Base-by-base conservation (phyloP, 2,888 invertebrate species). In the Synanthedon formicaeformis region DNA sequence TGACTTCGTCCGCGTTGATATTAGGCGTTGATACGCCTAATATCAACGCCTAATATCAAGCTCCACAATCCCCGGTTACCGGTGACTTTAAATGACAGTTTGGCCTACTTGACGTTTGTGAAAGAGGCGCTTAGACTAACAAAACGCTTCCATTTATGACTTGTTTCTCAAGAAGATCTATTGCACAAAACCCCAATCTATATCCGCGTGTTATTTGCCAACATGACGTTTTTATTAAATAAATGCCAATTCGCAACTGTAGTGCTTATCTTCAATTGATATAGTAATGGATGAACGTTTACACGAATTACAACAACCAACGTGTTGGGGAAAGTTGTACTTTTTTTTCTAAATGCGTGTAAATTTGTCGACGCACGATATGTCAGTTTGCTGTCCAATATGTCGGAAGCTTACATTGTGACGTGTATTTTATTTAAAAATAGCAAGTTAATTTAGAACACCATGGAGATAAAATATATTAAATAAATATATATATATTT, bases 221-320 rank as follows among this genome's bases (percentile, higher is more conserved):
- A 80, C 81, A 79, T 78, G 81, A 81, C 78, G 75, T 77, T 81
- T 82, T 80, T 82, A 83, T 82, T 81, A 79, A 81, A 82, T 79
- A 81, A 78, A 75, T 66, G 67, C 63, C 66, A 59, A 64, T 62
- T 59, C 64, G 65, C 34, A 64, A 69, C 64, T 64, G 61, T 65
- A 67, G 34, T 10, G 34, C 66, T 67, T 58, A 60, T 66, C 61
- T 45, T 8, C 45, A 45, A 45, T 45, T 13, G 45, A 45, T 45
- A 14, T 45, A 13, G 45, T n/a, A 45, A 45, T n/a, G 45, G 45
- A 45, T 14, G 45, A 12, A 45, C 2, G 45, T 8, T n/a, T 13
- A 14, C 5, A 13, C 6, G 45, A 34, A 34, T 10, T 34, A 34
- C 34, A 10, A 34, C 8, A 34, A 10, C 34, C 34, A 34, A 34